Conservation (phyloP, 1,140 invertebrate species). For the Periplaneta americana region DNA sequence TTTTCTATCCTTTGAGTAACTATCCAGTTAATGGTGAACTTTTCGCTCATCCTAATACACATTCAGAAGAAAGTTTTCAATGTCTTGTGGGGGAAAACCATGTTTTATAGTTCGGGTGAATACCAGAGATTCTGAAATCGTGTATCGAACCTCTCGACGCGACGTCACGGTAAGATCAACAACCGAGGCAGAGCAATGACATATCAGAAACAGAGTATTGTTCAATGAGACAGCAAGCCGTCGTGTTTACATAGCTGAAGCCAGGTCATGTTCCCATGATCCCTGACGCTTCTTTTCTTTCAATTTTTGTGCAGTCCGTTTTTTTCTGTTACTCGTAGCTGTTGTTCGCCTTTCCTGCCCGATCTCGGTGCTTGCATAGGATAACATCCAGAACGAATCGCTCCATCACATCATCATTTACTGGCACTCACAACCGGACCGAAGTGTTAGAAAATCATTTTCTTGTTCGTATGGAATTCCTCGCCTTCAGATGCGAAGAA, state of each 20-base stretch:
- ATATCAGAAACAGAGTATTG: background rate
- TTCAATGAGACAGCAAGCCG: background rate
- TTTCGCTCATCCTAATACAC: too few species aligned
- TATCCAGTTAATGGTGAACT: too few species aligned
- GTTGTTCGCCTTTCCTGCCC: background rate
- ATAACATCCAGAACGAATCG: background rate
- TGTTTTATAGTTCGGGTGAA: background rate
- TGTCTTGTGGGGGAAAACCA: too few species aligned
- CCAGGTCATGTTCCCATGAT: background rate
- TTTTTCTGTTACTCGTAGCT: background rate
- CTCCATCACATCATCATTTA: background rate
- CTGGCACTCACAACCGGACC: background rate
- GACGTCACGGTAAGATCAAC: background rate
- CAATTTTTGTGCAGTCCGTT: background rate
- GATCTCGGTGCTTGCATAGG: background rate
- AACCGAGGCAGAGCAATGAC: background rate
- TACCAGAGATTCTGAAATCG: background rate
- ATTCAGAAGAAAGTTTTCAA: too few species aligned
- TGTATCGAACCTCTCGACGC: background rate
- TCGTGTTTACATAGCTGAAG: background rate
- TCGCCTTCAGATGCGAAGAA: too few species aligned
- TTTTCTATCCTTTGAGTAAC: too few species aligned
- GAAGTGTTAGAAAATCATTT: background rate
- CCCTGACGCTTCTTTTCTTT: background rate
- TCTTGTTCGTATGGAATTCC: background rate